Percentiles rank a stretch among this genome's conserved stretches.
Evolutionary conservation across 2,797 vertebrate species (phyloP).

Genomic region (Darevskia mixta): DNA sequence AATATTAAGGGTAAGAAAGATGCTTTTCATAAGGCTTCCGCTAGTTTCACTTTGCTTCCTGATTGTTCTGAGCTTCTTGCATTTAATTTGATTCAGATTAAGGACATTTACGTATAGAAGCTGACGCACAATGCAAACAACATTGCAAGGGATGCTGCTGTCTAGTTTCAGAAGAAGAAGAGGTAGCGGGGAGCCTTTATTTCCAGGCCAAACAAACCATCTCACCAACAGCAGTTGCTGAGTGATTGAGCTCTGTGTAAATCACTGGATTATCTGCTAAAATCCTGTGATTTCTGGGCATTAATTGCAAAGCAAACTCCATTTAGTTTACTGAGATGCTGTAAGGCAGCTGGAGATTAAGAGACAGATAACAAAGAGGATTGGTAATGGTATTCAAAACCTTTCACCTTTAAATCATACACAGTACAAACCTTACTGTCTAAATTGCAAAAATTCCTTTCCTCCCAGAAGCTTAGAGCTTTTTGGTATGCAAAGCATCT

Average conservation of each 20-base stretch:
- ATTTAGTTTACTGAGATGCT: constrained; percentile 22
- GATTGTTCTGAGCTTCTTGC: not conserved
- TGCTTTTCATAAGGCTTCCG: not conserved
- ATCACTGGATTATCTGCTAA: constrained; percentile 23
- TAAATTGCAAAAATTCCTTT: not conserved
- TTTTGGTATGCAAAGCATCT: not conserved
- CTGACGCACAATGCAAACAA: not conserved
- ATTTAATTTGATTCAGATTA: constrained; percentile 27
- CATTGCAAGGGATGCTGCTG: not conserved
- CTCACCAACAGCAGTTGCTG: not conserved
- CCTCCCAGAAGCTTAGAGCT: not conserved
- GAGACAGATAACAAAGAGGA: constrained; percentile 14
- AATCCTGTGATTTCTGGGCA: constrained; percentile 34
- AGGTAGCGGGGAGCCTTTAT: not conserved
- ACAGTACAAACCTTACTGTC: not conserved
- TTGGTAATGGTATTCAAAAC: constrained; percentile 1
- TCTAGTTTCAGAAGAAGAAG: not conserved
- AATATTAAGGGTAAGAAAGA: not conserved
- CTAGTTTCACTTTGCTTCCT: not conserved
- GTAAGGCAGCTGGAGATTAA: constrained; percentile 18
- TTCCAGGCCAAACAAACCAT: not conserved
- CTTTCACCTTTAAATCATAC: not conserved
- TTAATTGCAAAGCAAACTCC: constrained; percentile 36
- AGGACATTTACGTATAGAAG: not conserved
- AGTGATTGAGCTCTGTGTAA: constrained; percentile 11